Percentiles rank a stretch among this genome's conserved stretches.
These are phyloP conservation scores for Dasypus novemcinctus DNA, from an alignment of 2,113 vertebrate species.

Conservation along the genomic window DNA sequence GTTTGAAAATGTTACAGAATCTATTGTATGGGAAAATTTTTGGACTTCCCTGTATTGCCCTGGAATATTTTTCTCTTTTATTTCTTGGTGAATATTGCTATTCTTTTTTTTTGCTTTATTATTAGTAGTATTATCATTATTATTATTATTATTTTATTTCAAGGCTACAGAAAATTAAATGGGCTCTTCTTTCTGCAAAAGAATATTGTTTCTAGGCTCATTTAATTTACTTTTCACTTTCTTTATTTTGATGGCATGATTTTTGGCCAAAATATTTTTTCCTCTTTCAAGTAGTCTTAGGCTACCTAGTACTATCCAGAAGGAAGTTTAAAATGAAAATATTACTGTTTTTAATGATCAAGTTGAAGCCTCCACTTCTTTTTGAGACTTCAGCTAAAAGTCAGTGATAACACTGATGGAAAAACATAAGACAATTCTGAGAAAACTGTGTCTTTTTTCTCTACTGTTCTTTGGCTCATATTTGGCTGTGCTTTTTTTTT, in stretches of 20 bases:
- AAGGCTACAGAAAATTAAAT: neutral
- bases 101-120: neutral
- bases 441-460: neutral
- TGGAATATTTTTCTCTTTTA: constrained; percentile 1
- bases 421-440: neutral
- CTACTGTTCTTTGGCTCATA: neutral
- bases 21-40: neutral
- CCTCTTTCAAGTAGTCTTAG: neutral
- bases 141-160: neutral
- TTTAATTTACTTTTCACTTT: neutral
- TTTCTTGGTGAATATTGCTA: constrained; percentile 26
- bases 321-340: constrained; percentile 21
- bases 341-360: neutral
- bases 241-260: neutral
- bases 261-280: neutral
- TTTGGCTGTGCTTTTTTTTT: neutral
- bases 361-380: neutral
- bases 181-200: neutral
- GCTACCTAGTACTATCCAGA: neutral
- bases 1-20: constrained; percentile 33
- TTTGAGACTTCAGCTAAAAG: constrained; percentile 20
- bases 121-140: neutral
- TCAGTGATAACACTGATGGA: neutral
- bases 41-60: neutral
- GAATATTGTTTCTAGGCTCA: neutral